Evolutionary conservation across 2,888 invertebrate species (phyloP), one percentile per base, ranked within the genome.

Genomic region (Apoderus coryli): DNA sequence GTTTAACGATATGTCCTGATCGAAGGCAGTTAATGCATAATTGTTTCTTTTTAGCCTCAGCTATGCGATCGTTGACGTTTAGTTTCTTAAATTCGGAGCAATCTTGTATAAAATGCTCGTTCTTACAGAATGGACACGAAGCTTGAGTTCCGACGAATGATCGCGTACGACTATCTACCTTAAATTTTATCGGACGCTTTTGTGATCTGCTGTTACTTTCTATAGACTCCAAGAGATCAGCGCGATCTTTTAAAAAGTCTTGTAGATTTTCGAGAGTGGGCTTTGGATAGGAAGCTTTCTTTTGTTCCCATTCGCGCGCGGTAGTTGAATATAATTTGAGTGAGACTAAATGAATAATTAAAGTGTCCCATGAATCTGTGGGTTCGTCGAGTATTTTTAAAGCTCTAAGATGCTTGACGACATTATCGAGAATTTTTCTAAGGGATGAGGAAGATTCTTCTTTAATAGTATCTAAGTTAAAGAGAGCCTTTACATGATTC

Each of bases 401-500:
- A 14, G 19, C 28, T 13, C 12, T 12, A 7, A 30, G 3, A 25
- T 30, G 31, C 12, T 30, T 30, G 11, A 25, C 12, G 25, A 30
- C 31, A 3, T 5, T 25, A 14, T 30, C 31, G 7, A 30, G 11
- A n/a, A 30, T 10, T 13, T 10, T 12, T 14, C 31, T 30, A 9
- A 30, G 9, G 14, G 14, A 4, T 5, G 9, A 10, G 5, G 25
- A 9, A 7, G 31, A 30, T 10, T 27, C 31, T 7, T 13, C 25
- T 23, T 12, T 13, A 10, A 30, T 25, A n/a, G n/a, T 10, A 12
- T 11, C 31, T 4, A 30, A 7, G 12, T 6, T 11, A 25, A 30
- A 30, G n/a, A 30, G 15, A 9, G 14, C 25, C 12, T 30, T 30
- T 14, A 30, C 24, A 26, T 30, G 31, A 25, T 28, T 30, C 11